Evolutionary conservation across 2,113 vertebrate genomes (phyloP).

Genomic region (Meles meles): DNA sequence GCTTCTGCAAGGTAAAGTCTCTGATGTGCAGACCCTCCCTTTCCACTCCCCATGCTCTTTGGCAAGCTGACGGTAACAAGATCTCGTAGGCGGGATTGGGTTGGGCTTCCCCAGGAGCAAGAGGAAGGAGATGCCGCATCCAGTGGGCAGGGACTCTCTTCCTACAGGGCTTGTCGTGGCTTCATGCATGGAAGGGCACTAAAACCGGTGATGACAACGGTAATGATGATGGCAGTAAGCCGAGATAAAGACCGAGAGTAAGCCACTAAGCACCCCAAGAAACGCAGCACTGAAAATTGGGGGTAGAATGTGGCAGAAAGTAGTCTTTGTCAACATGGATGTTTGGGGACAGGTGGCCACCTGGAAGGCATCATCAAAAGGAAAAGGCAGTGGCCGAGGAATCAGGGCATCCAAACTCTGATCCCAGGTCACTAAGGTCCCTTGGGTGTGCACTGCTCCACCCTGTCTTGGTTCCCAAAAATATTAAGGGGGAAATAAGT

Average conservation of each 20-base stretch:
- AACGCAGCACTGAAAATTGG: neutral
- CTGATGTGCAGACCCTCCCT: neutral
- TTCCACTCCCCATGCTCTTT: neutral
- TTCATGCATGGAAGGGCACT: neutral
- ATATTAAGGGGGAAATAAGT: neutral
- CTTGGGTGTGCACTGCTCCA: neutral
- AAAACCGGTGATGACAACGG: neutral
- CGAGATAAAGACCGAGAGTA: neutral
- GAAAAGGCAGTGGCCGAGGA: neutral
- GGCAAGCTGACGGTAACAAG: neutral
- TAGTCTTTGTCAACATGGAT: neutral
- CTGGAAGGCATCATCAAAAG: neutral
- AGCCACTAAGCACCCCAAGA: neutral
- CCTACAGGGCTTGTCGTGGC: neutral
- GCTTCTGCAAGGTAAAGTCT: slow-evolving; percentile 89
- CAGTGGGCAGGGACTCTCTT: neutral
- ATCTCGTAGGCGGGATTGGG: neutral
- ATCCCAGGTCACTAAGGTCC: neutral
- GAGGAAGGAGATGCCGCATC: neutral
- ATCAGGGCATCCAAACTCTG: neutral
- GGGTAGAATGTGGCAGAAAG: neutral
- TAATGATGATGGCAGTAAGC: neutral
- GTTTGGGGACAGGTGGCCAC: neutral
- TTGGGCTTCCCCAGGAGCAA: neutral
- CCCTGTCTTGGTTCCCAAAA: neutral